A percentile compares a stretch with the other conserved stretches of the same genome.
Conservation (phyloP, 2,113 vertebrate species). For the Nestor notabilis region DNA sequence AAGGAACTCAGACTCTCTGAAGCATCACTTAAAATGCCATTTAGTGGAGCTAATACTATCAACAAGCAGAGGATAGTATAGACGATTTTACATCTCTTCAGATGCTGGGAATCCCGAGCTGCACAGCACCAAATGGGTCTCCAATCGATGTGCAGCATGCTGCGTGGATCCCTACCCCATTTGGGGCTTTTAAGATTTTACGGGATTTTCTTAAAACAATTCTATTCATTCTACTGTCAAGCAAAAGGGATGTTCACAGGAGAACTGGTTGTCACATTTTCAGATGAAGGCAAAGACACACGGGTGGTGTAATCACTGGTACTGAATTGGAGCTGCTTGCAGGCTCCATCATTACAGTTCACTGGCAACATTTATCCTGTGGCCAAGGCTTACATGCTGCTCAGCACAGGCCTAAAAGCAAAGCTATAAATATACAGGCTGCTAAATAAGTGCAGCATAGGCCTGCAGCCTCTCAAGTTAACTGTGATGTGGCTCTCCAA, state of each 20-base stretch:
- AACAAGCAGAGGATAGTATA: not conserved
- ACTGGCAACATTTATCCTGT: not conserved
- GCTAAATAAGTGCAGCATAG: not conserved
- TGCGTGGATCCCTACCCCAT: not conserved
- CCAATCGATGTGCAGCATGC: not conserved
- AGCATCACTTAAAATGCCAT: not conserved
- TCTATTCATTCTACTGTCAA: not conserved
- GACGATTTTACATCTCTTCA: not conserved
- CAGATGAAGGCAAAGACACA: rapidly evolving
- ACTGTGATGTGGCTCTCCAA: not conserved
- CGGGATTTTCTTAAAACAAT: not conserved
- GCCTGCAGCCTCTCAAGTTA: not conserved
- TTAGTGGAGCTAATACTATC: not conserved
- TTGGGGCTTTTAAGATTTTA: not conserved
- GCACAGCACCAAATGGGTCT: not conserved
- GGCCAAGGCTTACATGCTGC: not conserved
- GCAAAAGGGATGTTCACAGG: not conserved
- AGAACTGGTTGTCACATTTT: not conserved
- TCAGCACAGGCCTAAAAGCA: not conserved
- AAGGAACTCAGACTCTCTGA: not conserved
- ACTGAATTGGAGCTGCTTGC: rapidly evolving
- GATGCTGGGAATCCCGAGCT: not conserved
- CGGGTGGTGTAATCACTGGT: rapidly evolving
- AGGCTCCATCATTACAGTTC: not conserved
- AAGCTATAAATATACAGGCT: not conserved